These are phyloP conservation scores for Protophormia terraenovae DNA, from an alignment of 2,888 invertebrate species.

Conservation along the genomic window DNA sequence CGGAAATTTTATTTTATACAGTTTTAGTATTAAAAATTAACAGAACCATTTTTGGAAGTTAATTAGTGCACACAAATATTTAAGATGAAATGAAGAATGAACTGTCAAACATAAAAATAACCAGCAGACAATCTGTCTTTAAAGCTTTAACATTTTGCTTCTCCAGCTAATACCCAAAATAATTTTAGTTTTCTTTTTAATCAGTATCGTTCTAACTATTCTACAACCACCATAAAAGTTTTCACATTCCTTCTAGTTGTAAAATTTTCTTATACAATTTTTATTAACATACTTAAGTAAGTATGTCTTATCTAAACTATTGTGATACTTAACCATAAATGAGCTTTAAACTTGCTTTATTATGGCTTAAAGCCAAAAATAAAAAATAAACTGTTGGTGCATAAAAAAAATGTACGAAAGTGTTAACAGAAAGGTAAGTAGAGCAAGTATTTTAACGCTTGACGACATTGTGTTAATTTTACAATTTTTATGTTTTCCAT, in stretches of 20 bases:
- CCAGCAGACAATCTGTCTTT: no score
- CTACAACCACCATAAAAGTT: no score
- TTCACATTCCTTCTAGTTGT: neutral
- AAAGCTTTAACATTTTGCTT: no score
- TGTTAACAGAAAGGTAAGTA: neutral
- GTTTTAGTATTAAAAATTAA: no score
- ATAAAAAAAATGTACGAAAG: neutral
- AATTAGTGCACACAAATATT: no score
- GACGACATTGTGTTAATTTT: slow-evolving; percentile 3
- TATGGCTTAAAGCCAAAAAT: slow-evolving; percentile 15
- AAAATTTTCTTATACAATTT: neutral
- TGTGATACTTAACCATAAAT: neutral
- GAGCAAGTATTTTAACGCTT: neutral
- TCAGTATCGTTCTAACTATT: no score
- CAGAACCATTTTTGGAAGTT: no score
- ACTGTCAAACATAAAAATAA: no score
- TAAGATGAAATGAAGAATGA: no score
- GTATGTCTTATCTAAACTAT: neutral
- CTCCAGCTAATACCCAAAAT: no score
- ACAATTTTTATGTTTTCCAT: neutral
- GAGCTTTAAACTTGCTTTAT: slow-evolving; percentile 1
- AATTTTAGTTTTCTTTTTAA: no score
- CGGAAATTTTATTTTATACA: neutral
- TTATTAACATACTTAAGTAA: neutral
- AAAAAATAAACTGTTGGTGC: neutral